Percentiles rank a stretch among this genome's conserved stretches.
phyloP scores from a whole-genome alignment of 1,140 invertebrate genomes.

The Drosophila malerkotliana region DNA sequence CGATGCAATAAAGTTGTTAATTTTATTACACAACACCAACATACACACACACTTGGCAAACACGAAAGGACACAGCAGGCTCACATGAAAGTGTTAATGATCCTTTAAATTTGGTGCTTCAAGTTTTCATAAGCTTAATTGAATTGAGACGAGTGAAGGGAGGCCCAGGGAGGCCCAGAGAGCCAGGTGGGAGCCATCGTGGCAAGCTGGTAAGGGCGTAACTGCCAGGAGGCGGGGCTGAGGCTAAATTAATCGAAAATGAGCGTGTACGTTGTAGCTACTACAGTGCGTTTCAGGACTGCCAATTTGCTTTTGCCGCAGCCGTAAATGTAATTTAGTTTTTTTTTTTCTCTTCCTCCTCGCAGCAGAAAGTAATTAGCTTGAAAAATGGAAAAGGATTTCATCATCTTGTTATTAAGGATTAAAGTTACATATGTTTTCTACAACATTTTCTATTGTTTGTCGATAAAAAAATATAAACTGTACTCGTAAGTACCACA shows the following conservation, averaged over 20 bases:
- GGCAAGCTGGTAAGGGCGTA: no score
- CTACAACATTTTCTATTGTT: no score
- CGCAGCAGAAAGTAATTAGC: neutral
- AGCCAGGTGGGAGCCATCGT: neutral
- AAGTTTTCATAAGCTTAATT: slow-evolving; percentile 73
- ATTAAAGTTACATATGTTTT: no score
- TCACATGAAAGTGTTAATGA: slow-evolving; percentile 67
- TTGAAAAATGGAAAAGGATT: neutral
- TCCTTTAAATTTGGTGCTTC: slow-evolving; percentile 69
- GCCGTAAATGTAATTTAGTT: neutral
- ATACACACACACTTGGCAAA: slow-evolving; percentile 14
- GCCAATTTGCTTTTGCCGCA: slow-evolving; percentile 2
- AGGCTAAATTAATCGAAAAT: slow-evolving; percentile 50
- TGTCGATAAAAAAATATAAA: no score
- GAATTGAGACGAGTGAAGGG: slow-evolving; percentile 37
- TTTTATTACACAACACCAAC: slow-evolving; percentile 64
- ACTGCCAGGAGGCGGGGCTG: slow-evolving; percentile 2
- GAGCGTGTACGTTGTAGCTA: slow-evolving; percentile 32
- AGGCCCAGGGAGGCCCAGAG: neutral
- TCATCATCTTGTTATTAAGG: neutral
- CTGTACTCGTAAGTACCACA: no score
- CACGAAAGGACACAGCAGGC: slow-evolving; percentile 3
- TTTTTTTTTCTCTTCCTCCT: neutral
- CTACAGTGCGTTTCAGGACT: slow-evolving; percentile 38
- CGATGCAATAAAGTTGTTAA: slow-evolving; percentile 70